Base-by-base conservation (phyloP, 2,888 invertebrate genomes). In the Lepeophtheirus nordmannii region DNA sequence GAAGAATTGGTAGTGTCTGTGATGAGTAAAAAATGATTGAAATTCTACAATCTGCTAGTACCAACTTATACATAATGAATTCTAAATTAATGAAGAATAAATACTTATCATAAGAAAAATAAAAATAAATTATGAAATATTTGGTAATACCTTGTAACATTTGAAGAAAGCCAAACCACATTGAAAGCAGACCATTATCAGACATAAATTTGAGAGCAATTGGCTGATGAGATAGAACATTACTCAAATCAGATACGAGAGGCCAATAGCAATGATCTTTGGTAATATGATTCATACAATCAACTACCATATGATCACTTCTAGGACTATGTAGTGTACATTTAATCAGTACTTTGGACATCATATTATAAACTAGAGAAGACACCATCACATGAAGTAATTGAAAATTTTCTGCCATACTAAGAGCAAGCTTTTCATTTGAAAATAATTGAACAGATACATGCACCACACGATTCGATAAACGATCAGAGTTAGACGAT, bases 181-280 rank as follows among this genome's bases (percentile, higher is more conserved):
- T 87, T 72, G 89, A 85, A 58, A 94, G 82, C n/a, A 96, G 81
- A 69, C 85, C 83, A 73, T 87, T 85, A 73, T 94, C 90, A 64
- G 85, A 83, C 77, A 96, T 81, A 74, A 97, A 94, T 73, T 87
- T 83, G 71, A 89, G 77, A 17, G 94, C 93, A 5, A 97, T 90
- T 17, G 88, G 87, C 73, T 85, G 83, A 74, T 97, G 96, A 0
- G 92, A 90, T 17, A 97, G 80, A 64, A 97, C 88, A 76, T 96
- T 97, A 74, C 94, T 94, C 71, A 97, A 83, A 78, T 97, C 96
- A 0, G 92, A 93, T 41, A 96, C 92, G 10, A 96, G 80, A 0
- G 96, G 94, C 96, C 96, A 97, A 76, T 94, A 96, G 77, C 93
- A 93, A 75, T 97, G 96, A 74, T 94, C 90, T 78, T 91, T 92